These are phyloP conservation scores for Oncorhynchus tshawytscha DNA, from an alignment of 2,113 vertebrate genomes.

Conservation along the genomic window DNA sequence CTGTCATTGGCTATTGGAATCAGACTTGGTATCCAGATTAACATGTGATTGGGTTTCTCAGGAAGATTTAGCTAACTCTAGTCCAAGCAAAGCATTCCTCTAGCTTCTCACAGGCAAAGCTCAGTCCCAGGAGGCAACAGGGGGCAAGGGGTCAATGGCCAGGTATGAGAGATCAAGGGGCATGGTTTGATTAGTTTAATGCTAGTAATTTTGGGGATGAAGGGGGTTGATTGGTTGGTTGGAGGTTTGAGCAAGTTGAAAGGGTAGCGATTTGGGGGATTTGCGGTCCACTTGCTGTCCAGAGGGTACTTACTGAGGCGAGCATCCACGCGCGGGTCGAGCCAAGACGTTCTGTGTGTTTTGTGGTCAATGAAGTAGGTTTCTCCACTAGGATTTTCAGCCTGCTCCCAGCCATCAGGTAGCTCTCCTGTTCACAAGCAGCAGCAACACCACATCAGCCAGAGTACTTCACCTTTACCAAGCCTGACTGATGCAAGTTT, in stretches of 20 bases:
- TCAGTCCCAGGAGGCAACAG: background rate
- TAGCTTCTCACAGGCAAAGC: background rate
- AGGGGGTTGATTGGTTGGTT: constrained; percentile 2
- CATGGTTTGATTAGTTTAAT: background rate
- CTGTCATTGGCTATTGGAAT: too few species aligned
- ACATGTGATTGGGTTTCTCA: too few species aligned
- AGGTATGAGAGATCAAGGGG: background rate
- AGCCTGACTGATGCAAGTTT: too few species aligned
- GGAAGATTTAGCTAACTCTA: too few species aligned
- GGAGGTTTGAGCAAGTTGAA: background rate
- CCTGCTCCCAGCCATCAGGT: constrained; percentile 60
- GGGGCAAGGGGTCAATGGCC: background rate
- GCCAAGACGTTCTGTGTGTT: constrained; percentile 60
- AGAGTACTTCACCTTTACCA: background rate
- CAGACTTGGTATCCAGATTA: too few species aligned
- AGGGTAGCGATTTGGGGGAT: background rate
- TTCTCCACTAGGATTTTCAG: constrained; percentile 59
- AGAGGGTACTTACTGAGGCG: constrained; percentile 49
- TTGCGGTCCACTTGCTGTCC: background rate
- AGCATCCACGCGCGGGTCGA: constrained; percentile 51
- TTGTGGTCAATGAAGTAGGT: constrained; percentile 66
- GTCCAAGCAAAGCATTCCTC: background rate
- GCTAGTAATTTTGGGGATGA: constrained; percentile 6
- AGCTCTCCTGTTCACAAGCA: constrained; percentile 57
- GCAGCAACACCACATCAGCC: constrained; percentile 34